A percentile compares a stretch with the other conserved stretches of the same genome.
phyloP scores from a whole-genome alignment of 1,140 invertebrate species.

The Drosophila burlai region DNA sequence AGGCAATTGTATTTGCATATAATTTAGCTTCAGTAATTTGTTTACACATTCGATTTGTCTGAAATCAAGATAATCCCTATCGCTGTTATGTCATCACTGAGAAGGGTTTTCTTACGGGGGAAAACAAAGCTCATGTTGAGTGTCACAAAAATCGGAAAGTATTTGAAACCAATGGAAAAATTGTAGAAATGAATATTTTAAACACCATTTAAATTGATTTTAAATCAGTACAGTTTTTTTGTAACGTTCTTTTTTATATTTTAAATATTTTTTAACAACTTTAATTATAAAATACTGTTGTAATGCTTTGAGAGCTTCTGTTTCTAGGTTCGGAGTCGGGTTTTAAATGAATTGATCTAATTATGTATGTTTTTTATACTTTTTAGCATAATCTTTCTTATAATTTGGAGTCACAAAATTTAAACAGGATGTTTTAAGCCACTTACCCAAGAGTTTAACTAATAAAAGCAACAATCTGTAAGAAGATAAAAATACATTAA shows the following conservation, averaged over 20 bases:
- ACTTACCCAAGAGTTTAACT: slow-evolving; percentile 64
- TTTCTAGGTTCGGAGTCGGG: too few relatives aligned
- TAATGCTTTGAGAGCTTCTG: too few relatives aligned
- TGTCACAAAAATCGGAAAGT: neutral
- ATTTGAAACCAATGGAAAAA: neutral
- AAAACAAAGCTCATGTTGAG: neutral
- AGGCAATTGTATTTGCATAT: slow-evolving; percentile 44
- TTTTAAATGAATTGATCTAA: neutral
- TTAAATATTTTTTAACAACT: too few relatives aligned
- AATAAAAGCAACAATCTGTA: slow-evolving; percentile 64
- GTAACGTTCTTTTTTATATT: too few relatives aligned
- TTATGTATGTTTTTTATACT: neutral
- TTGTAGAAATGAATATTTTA: neutral
- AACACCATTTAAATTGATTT: too few relatives aligned
- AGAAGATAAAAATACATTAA: slow-evolving; percentile 10
- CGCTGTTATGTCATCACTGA: neutral
- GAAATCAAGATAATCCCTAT: slow-evolving; percentile 19
- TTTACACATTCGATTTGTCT: slow-evolving; percentile 34
- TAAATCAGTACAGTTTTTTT: too few relatives aligned
- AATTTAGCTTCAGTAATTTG: slow-evolving; percentile 46
- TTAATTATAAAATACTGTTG: too few relatives aligned
- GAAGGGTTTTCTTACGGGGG: neutral
- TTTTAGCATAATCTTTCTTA: neutral
- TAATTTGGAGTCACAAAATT: neutral
- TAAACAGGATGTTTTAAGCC: neutral